These are phyloP conservation scores for Vanacampus margaritifer DNA, from an alignment of 2,113 vertebrate genomes.

Conservation along the genomic window DNA sequence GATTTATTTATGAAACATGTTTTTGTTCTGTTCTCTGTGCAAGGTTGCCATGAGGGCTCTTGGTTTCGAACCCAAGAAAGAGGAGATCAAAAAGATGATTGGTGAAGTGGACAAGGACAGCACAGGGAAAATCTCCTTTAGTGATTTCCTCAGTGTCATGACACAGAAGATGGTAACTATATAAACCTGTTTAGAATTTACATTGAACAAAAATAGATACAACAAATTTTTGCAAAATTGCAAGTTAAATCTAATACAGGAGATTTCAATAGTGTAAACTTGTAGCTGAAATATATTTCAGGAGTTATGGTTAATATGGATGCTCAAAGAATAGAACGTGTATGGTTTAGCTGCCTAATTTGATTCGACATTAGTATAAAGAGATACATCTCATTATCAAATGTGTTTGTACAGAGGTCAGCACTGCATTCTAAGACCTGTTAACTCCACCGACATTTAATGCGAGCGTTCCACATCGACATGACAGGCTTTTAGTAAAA, in stretches of 20 bases:
- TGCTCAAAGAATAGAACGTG: no score
- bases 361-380: neutral
- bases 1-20: neutral
- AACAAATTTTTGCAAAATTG: no score
- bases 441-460: neutral
- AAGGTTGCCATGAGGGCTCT: slow-evolving; percentile 93
- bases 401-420: neutral
- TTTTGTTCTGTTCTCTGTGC: neutral
- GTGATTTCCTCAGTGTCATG: slow-evolving; percentile 85
- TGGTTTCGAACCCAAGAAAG: slow-evolving; percentile 92
- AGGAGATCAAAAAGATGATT: slow-evolving; percentile 91
- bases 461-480: neutral
- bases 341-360: neutral
- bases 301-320: no score
- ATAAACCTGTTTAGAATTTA: neutral
- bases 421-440: neutral
- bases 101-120: slow-evolving; percentile 86
- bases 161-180: slow-evolving; percentile 88
- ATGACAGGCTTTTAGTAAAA: slow-evolving; percentile 2
- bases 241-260: neutral
- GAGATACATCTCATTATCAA: neutral
- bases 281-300: no score
- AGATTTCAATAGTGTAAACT: no score
- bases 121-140: slow-evolving; percentile 86
- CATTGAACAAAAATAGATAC: neutral